These are phyloP conservation scores for Oryzias woworae DNA, from an alignment of 2,113 vertebrate species.

Conservation along the genomic window DNA sequence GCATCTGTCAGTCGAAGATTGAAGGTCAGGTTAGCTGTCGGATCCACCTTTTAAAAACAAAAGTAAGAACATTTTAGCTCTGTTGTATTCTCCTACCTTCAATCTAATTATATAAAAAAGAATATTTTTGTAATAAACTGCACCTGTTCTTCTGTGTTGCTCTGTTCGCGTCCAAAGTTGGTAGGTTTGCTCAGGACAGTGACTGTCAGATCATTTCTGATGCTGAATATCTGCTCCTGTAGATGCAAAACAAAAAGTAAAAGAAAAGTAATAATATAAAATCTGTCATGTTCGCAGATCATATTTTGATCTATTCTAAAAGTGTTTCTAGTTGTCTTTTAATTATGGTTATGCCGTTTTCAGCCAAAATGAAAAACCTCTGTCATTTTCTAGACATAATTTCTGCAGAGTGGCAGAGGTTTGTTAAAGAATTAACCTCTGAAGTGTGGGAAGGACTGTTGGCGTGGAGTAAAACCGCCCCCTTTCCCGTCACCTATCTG, in stretches of 20 bases:
- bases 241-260: background rate
- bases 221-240: constrained; percentile 71
- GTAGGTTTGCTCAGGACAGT: constrained; percentile 49
- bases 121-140: background rate
- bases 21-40: constrained; percentile 83
- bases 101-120: background rate
- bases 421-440: no score
- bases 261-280: background rate
- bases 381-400: no score
- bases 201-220: constrained; percentile 69
- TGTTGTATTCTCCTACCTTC: background rate
- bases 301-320: no score
- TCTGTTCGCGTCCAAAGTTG: constrained; percentile 34
- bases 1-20: constrained; percentile 84
- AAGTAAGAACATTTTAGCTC: constrained; percentile 12
- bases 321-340: no score
- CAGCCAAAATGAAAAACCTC: no score
- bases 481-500: no score
- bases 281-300: no score
- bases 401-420: no score
- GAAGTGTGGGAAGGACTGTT: no score
- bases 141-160: constrained; percentile 65
- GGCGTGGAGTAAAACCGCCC: no score
- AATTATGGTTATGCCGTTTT: no score
- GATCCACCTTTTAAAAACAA: constrained; percentile 69